These are phyloP conservation scores for Bergia puertoricense DNA, from an alignment of 92 coral and sea anemone genomes.

Conservation along the genomic window DNA sequence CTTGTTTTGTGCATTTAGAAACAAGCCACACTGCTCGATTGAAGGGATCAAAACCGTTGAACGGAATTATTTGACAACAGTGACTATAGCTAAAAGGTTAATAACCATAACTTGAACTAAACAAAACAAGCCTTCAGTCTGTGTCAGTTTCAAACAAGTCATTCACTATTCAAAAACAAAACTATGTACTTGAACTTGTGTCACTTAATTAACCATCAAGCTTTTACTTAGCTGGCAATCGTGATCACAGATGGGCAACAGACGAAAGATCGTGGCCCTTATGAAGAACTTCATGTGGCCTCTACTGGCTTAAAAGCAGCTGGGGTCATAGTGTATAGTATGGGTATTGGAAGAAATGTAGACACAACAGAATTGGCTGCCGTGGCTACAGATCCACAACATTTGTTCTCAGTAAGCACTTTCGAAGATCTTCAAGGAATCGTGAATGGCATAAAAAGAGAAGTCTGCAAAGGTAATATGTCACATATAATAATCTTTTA, in stretches of 20 bases:
- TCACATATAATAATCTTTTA: neutral
- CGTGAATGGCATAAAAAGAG: constrained; percentile 9
- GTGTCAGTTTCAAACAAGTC: neutral
- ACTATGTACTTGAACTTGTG: no score
- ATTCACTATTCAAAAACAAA: neutral
- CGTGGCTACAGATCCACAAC: constrained; percentile 38
- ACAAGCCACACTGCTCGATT: no score
- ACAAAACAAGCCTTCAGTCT: no score
- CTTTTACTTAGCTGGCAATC: constrained; percentile 12
- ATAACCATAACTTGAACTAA: no score
- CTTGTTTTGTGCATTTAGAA: no score
- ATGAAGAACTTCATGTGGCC: constrained; percentile 23
- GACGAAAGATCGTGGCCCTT: constrained; percentile 24
- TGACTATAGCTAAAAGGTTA: no score
- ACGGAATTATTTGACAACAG: no score
- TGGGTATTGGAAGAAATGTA: constrained; percentile 24
- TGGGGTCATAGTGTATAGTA: constrained; percentile 22
- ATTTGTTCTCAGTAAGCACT: neutral
- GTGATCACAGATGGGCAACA: constrained; percentile 32
- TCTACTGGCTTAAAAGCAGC: constrained; percentile 19
- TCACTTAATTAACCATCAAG: neutral
- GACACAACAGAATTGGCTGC: constrained; percentile 13
- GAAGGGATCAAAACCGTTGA: no score
- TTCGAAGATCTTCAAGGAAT: constrained; percentile 16
- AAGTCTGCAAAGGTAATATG: constrained; percentile 26